Base-by-base conservation (phyloP, 2,888 invertebrate genomes). In the Acanthosepion esculentum region DNA sequence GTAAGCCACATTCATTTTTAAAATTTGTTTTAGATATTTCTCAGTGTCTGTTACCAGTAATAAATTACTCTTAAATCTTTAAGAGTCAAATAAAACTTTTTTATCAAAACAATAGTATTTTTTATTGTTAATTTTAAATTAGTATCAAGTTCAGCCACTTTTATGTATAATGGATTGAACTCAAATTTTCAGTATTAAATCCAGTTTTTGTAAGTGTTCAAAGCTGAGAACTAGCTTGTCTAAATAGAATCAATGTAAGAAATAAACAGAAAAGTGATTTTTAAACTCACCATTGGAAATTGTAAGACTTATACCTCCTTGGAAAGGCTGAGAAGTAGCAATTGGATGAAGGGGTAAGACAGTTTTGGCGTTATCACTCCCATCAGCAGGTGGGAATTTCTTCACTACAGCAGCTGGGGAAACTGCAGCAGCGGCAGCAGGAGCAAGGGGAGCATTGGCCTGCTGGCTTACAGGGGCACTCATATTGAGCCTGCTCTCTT, bases 231-330 rank as follows among this genome's bases (percentile, higher is more conserved):
- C 55, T 55, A 10, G 1, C 15, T 50, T 50, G 10, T 50, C 10
- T 50, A 50, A 50, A 50, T 15, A 50, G 15, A 50, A 50, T 50
- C 50, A 50, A 4, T 15, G 50, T 50, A 50, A 0, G 50, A 50
- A 50, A 50, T 50, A 50, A 50, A 12, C 8, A 50, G 50, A 50
- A 50, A 50, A 50, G 7, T 50, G 50, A 26, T 64, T 5, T 59
- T 41, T 41, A 48, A 78, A 48, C 95, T 95, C 95, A 96, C 96
- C 96, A 95, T 96, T 96, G 64, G 95, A 95, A 91, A 96, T 96
- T 18, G 96, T 96, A 41, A 96, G 94, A 95, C 95, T 96, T 92
- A 96, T 96, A 12, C 95, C 95, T 91, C 95, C 95, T 33, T 95
- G 95, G 91, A 95, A 94, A 50, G 48, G 53, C n/a, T 93, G 93